Conservation (phyloP, 2,888 invertebrate genomes). For the Lasioglossum leucozonium region DNA sequence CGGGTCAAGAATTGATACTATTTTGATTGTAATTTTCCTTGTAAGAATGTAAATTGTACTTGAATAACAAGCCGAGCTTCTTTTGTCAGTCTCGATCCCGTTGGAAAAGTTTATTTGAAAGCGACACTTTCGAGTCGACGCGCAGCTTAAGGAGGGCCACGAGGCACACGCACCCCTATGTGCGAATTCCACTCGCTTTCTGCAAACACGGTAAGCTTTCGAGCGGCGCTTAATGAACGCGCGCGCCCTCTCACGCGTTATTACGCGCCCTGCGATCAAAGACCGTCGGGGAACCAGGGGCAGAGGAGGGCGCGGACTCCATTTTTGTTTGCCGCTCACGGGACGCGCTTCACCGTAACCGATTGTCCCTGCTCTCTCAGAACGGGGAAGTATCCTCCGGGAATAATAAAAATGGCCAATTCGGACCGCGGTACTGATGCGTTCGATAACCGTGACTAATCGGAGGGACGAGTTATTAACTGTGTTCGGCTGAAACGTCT, state of each 20-base stretch:
- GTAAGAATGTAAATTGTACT: not conserved
- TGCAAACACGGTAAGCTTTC: conserved; percentile 57
- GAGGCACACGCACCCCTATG: conserved; percentile 7
- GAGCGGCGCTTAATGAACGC: conserved; percentile 52
- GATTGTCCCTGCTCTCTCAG: not conserved
- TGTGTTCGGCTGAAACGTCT: not conserved
- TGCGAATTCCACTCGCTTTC: conserved; percentile 64
- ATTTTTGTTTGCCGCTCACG: conserved; percentile 34
- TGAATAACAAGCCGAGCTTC: not conserved
- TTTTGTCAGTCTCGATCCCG: not conserved
- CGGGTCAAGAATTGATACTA: not conserved
- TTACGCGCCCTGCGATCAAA: conserved; percentile 49
- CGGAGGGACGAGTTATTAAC: not conserved
- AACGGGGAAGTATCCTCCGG: not conserved
- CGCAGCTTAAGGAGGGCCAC: not conserved
- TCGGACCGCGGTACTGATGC: not conserved
- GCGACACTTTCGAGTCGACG: not conserved
- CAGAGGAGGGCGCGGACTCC: conserved; percentile 7
- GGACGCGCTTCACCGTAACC: conserved; percentile 17
- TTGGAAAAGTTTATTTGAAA: not conserved
- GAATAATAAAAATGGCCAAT: conserved; percentile 18
- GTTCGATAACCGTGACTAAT: not conserved
- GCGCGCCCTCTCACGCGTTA: conserved; percentile 33
- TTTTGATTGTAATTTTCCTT: not conserved
- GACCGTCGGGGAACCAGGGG: conserved; percentile 23